phyloP scores from a whole-genome alignment of 2,113 vertebrate genomes.

The Prunella fulvescens region DNA sequence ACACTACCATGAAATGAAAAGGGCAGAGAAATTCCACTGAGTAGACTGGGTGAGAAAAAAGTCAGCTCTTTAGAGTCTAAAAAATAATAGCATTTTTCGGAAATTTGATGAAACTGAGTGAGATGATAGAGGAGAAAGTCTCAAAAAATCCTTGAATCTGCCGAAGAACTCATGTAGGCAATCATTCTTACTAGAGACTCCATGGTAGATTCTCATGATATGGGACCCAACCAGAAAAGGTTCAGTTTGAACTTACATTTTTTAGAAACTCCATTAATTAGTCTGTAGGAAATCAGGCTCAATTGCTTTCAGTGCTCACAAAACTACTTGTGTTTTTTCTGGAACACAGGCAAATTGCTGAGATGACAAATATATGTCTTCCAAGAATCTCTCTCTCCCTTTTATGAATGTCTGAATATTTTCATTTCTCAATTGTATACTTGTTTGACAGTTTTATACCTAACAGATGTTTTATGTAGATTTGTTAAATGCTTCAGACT shows the following conservation, averaged over 20 bases:
- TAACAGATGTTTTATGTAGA: slow-evolving; percentile 7
- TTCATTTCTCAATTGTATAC: not conserved
- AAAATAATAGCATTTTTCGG: not conserved
- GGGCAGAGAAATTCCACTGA: not conserved
- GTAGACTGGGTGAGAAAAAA: not conserved
- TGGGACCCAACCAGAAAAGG: not conserved
- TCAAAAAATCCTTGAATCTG: not conserved
- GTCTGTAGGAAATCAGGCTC: not conserved
- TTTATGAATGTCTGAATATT: not conserved
- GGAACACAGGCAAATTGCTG: not conserved
- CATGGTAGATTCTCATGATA: not conserved
- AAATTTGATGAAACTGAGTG: not conserved
- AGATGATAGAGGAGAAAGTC: not conserved
- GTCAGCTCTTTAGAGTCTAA: not conserved
- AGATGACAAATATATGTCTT: slow-evolving; percentile 7
- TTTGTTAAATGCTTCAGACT: not conserved
- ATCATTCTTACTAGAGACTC: not conserved
- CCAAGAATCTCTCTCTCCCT: not conserved
- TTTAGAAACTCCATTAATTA: not conserved
- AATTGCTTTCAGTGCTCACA: not conserved
- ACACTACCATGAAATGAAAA: not conserved
- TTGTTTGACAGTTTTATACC: slow-evolving; percentile 26
- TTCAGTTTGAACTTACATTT: not conserved
- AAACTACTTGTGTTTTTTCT: slow-evolving; percentile 6
- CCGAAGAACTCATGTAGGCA: not conserved